phyloP scores from a whole-genome alignment of 35 echinoderm and acorn worm species.

The Patiria miniata region DNA sequence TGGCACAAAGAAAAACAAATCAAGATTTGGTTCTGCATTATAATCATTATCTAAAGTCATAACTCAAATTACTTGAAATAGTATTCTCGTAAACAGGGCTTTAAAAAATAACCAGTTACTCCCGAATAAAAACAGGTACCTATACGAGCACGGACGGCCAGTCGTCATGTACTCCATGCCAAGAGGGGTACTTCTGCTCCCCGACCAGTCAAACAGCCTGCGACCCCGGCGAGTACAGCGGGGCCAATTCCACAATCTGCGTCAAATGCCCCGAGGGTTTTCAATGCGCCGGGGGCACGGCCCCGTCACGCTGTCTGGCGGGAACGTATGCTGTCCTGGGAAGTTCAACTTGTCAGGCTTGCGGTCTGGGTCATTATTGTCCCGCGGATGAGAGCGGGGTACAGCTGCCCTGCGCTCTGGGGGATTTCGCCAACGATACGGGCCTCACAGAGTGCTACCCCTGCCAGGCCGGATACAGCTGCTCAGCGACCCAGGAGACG shows the following conservation, averaged over 20 bases:
- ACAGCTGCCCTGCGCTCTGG: conserved; percentile 59
- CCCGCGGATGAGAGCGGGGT: conserved; percentile 52
- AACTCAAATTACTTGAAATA: too few species aligned
- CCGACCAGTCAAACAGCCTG: conserved; percentile 55
- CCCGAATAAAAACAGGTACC: conserved; percentile 48
- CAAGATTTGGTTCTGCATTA: too few species aligned
- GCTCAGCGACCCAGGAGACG: conserved; percentile 48
- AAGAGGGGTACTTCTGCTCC: conserved; percentile 71
- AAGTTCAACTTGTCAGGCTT: conserved; percentile 52
- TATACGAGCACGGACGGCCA: conserved; percentile 52
- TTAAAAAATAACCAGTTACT: conserved; percentile 5
- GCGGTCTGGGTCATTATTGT: conserved; percentile 75
- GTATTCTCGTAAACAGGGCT: background rate
- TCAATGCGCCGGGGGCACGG: conserved; percentile 40
- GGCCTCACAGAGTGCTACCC: conserved; percentile 45
- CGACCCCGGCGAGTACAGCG: conserved; percentile 79
- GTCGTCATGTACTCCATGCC: conserved; percentile 59
- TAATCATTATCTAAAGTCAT: too few species aligned
- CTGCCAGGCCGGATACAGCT: conserved; percentile 71
- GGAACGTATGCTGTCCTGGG: conserved; percentile 74
- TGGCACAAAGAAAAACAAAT: too few species aligned
- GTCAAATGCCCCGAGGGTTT: conserved; percentile 72
- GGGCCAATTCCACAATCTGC: conserved; percentile 63
- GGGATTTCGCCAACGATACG: conserved; percentile 37
- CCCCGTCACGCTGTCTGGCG: conserved; percentile 57